phyloP scores from a whole-genome alignment of 2,113 vertebrate species.

The Mus pahari region DNA sequence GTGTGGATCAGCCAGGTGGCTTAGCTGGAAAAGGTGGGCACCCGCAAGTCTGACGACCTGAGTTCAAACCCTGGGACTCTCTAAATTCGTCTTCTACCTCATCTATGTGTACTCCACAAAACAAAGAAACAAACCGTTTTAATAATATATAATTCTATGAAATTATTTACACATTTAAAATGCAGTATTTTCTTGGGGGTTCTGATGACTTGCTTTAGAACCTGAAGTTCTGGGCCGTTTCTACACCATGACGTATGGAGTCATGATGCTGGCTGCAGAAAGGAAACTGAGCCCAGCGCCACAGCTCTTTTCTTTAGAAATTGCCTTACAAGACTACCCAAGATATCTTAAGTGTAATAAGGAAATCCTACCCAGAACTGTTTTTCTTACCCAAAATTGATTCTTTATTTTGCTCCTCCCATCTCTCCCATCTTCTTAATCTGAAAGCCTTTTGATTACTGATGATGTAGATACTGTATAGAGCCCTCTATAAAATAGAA shows the following conservation, averaged over 20 bases:
- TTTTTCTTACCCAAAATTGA: conserved; percentile 37
- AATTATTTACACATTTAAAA: conserved; percentile 46
- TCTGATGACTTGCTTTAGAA: conserved; percentile 31
- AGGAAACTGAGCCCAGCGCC: not conserved
- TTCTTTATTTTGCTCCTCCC: not conserved
- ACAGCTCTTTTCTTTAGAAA: conserved; percentile 11
- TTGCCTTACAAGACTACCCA: not conserved
- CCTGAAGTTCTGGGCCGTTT: not conserved
- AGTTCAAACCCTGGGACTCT: not conserved
- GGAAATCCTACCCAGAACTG: conserved; percentile 15
- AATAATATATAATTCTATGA: not conserved
- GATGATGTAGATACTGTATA: not conserved
- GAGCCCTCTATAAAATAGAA: not conserved
- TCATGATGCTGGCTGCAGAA: not conserved
- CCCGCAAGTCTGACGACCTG: not conserved
- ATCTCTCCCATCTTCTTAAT: not conserved
- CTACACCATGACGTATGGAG: not conserved
- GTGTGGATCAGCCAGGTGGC: not conserved
- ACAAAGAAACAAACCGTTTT: not conserved
- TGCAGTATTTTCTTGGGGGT: not conserved
- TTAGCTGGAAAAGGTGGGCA: not conserved
- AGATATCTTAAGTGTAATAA: not conserved
- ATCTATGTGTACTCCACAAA: not conserved
- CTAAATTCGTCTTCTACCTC: too few relatives aligned
- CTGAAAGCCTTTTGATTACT: not conserved